Percentiles rank a stretch among this genome's conserved stretches.
These are phyloP conservation scores for Melitaea athalia DNA, from an alignment of 2,888 invertebrate species.

Conservation along the genomic window DNA sequence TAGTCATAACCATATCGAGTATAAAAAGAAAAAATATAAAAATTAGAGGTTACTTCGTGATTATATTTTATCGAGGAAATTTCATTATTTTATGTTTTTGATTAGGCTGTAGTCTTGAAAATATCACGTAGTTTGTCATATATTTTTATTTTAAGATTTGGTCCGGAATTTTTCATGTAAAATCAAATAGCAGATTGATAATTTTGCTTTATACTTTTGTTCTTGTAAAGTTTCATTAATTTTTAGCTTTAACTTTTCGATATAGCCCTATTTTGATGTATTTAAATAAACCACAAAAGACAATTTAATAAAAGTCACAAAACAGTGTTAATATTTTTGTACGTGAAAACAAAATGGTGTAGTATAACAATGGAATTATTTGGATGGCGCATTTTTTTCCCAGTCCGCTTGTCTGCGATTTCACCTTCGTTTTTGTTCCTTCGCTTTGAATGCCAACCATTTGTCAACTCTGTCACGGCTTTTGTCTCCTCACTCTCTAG, in stretches of 20 bases:
- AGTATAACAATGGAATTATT: conserved; percentile 52
- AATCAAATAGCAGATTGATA: too few relatives aligned
- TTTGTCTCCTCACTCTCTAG: conserved; percentile 55
- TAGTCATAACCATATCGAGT: too few relatives aligned
- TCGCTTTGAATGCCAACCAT: conserved; percentile 47
- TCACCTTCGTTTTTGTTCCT: conserved; percentile 46
- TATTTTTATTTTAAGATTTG: too few relatives aligned
- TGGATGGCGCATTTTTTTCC: conserved; percentile 21
- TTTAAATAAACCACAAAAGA: conserved; percentile 7
- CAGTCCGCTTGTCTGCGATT: conserved; percentile 36
- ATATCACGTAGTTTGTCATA: too few relatives aligned
- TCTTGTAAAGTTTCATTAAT: conserved; percentile 10
- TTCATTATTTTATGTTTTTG: too few relatives aligned
- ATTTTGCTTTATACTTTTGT: too few relatives aligned
- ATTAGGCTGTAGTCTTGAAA: too few relatives aligned
- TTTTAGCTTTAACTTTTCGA: background rate
- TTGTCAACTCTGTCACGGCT: conserved; percentile 53
- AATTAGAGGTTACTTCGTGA: too few relatives aligned
- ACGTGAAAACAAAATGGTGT: conserved; percentile 15
- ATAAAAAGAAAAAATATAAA: too few relatives aligned
- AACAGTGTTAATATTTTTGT: conserved; percentile 24
- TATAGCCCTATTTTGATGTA: conserved; percentile 3
- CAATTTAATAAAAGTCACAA: conserved; percentile 27
- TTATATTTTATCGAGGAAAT: too few relatives aligned
- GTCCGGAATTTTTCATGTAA: too few relatives aligned